These are phyloP conservation scores for Pectinophora gossypiella DNA, from an alignment of 1,140 invertebrate genomes.

Conservation along the genomic window DNA sequence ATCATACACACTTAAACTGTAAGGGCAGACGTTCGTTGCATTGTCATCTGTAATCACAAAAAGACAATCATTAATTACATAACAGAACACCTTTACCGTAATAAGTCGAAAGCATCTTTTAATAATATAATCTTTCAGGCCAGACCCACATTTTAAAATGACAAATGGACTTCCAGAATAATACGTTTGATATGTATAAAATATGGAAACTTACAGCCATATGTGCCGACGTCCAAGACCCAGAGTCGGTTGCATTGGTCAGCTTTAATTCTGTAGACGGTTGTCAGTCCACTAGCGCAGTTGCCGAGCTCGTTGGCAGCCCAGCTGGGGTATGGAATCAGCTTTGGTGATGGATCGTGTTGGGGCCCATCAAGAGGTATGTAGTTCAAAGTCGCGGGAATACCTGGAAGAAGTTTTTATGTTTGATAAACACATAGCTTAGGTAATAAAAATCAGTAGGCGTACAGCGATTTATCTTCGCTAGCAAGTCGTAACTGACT, in stretches of 20 bases:
- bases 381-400: constrained; percentile 88
- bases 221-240: constrained; percentile 88
- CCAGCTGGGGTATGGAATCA: constrained; percentile 87
- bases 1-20: constrained; percentile 85
- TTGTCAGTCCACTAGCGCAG: constrained; percentile 83
- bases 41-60: constrained; percentile 51
- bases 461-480: too few species aligned
- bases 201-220: constrained; percentile 83
- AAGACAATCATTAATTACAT: background rate
- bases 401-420: too few species aligned
- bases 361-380: constrained; percentile 80
- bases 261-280: constrained; percentile 84
- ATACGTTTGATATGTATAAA: too few species aligned
- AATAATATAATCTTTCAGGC: too few species aligned
- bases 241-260: constrained; percentile 86
- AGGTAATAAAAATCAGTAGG: too few species aligned
- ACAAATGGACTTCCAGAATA: too few species aligned
- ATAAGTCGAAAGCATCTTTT: too few species aligned
- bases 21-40: constrained; percentile 83
- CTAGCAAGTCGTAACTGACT: too few species aligned
- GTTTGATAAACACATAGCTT: too few species aligned
- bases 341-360: constrained; percentile 80
- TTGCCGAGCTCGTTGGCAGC: constrained; percentile 83
- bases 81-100: too few species aligned
- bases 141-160: too few species aligned